Evolutionary conservation across 2,888 invertebrate genomes (phyloP), one percentile per base, ranked within the genome.

Genomic region (Salpingus planirostris): DNA sequence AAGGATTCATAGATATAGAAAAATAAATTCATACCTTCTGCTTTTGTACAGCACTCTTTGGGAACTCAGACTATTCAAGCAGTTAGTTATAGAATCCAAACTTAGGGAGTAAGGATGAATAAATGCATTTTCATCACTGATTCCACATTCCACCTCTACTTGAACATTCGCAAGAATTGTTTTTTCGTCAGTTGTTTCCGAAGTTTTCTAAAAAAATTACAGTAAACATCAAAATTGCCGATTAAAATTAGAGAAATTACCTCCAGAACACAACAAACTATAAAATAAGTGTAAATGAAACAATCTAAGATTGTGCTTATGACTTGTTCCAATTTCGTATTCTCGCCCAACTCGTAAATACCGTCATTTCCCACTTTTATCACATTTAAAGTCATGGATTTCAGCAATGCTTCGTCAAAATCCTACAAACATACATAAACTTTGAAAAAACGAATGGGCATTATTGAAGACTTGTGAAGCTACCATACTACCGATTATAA

Each of bases 101-200:
- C 81, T 80, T 35, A 88, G 68, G 44, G 78, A 76, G 63, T 83
- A 84, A 0, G 85, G 83, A 65, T 84, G 83, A 7, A 71, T 66
- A 30, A 61, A 54, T 22, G 59, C 55, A 8, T 52, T 47, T 31
- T 55, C 55, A 18, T 60, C 50, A 12, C 56, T 55, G 2, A 76
- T 54, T 21, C 66, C 50, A 11, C 55, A 52, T 59, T 83, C 84
- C 13, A 75, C 66, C 11, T 67, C 60, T 51, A 69, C 67, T 54
- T 86, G 85, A 2, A 72, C 66, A 29, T 65, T 62, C 35, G 68
- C 68, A 33, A 80, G 46, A 7, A 74, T 64, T 13, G 62, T 58
- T 49, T 73, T 73, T 47, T 76, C 73, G 3, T 66, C 65, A 42
- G n/a, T n/a, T n/a, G n/a, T n/a, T n/a, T n/a, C n/a, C n/a, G n/a